Evolutionary conservation across 2,797 vertebrate species (phyloP), one percentile per base, ranked within the genome.

Genomic region (Spondyliosoma cantharus): DNA sequence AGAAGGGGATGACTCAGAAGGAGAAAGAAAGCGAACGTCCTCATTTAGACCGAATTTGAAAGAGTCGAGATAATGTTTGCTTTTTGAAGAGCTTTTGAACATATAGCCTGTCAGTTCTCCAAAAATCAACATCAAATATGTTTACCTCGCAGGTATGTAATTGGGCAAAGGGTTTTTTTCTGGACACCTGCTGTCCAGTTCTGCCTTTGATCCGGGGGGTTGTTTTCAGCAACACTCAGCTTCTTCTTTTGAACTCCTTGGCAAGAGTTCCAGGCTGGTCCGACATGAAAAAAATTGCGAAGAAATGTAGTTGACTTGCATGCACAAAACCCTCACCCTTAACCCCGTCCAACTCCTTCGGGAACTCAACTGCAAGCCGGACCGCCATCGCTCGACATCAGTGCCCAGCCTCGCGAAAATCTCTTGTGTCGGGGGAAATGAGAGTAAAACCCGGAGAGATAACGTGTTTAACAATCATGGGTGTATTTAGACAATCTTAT

Each of bases 1-100:
- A 65, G 48, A 24, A 17, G 81, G 15, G 49, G 65, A 85, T 70
- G 76, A 80, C 42, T 80, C 75, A 74, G 53, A 63, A 7, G 24
- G 17, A 27, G n/a, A 20, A 37, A 2, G n/a, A 42, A 42, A 62
- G 43, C 45, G 62, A 54, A 69, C 57, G 68, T 45, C 42, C 20
- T 48, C 29, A 42, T 62, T 67, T n/a, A 45, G 20, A 52, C 1
- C 1, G 4, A 65, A 19, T 42, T 27, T 11, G 25, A 62, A 7
- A 67, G 56, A 71, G 48, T 64, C 27, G 0, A 64, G 24, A 54
- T 57, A 2, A 32, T 7, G 11, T 24, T 65, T 9, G 19, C 37
- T 54, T 74, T 29, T 73, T 22, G 4, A 78, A 37, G 46, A 9
- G 7, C 63, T 71, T 80, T 71, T 58, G 17, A 70, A 60, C 48